Percentiles rank a stretch among this genome's conserved stretches.
These are phyloP conservation scores for Agapostemon virescens DNA, from an alignment of 2,888 invertebrate species.

Conservation along the genomic window DNA sequence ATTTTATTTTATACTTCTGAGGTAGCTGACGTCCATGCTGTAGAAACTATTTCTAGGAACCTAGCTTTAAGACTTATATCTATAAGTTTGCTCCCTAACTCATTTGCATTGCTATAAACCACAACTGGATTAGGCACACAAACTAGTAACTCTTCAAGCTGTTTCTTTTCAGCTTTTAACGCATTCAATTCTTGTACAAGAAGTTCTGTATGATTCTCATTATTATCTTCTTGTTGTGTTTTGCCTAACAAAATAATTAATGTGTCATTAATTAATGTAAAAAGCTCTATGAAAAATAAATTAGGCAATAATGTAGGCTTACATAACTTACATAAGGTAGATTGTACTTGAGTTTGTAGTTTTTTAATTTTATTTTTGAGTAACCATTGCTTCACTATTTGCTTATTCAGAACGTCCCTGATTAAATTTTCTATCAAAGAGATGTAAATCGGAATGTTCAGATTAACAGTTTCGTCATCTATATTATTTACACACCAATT, in stretches of 20 bases:
- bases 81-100: constrained; percentile 31
- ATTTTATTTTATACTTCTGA: constrained; percentile 31
- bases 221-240: constrained; percentile 27
- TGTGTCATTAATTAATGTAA: not conserved
- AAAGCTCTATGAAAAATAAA: constrained; percentile 2
- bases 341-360: constrained; percentile 65
- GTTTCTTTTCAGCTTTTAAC: constrained; percentile 67
- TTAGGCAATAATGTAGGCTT: not conserved
- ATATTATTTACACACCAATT: constrained; percentile 66
- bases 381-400: constrained; percentile 68
- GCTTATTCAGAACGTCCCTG: constrained; percentile 66
- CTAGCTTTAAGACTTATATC: constrained; percentile 56
- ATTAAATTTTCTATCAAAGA: constrained; percentile 66
- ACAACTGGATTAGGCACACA: constrained; percentile 74
- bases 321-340: constrained; percentile 59
- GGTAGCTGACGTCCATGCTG: constrained; percentile 64
- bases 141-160: constrained; percentile 68
- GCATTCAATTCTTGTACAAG: constrained; percentile 65
- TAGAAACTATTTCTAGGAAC: constrained; percentile 51
- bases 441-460: constrained; percentile 41
- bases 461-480: constrained; percentile 41
- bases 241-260: constrained; percentile 37
- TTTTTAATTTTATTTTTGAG: constrained; percentile 68
- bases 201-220: constrained; percentile 42
- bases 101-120: constrained; percentile 65